Base-by-base conservation (phyloP, 1,140 invertebrate genomes). In the Reticulitermes speratus region DNA sequence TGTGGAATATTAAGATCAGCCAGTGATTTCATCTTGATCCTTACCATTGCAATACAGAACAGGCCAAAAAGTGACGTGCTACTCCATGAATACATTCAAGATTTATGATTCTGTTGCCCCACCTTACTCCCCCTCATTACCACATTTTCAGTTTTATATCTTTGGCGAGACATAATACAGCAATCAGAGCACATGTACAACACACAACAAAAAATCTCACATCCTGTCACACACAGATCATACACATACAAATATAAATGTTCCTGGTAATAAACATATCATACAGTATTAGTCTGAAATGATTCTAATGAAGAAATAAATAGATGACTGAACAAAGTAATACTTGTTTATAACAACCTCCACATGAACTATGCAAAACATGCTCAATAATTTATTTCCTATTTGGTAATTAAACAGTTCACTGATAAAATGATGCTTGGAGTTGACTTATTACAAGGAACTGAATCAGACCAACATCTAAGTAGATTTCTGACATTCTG, bases 281-380 rank as follows among this genome's bases (percentile, higher is more conserved):
- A 75, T 65, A 19, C 25, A 75, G 65, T n/a, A 75, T 75, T 75
- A 75, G 65, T 75, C 6, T 75, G 25, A 65, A 75, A 75, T 75
- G 7, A 75, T 75, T 75, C 65, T 75, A 75, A 75, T 75, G 65
- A 75, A 48, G 45, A 48, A 75, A 75, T 75, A 75, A 75, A 75
- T 75, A 75, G 11, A 30, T 11, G n/a, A 75, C 65, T n/a, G 65
- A 75, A 16, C 30, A 30, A 75, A 75, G 65, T 75, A 75, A 75
- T n/a, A 75, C 65, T 75, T 65, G 14, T 48, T 65, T 65, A 65
- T 21, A 65, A 65, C 55, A 59, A 59, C 21, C 7, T n/a, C 59
- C 65, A 75, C n/a, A 8, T 30, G 65, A 75, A 75, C 65, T 75
- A 75, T 30, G n/a, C 25, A 75, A 25, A 19, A 75, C 25, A 75